These are phyloP conservation scores for Dendrolimus pini DNA, from an alignment of 2,888 invertebrate species.

Conservation along the genomic window DNA sequence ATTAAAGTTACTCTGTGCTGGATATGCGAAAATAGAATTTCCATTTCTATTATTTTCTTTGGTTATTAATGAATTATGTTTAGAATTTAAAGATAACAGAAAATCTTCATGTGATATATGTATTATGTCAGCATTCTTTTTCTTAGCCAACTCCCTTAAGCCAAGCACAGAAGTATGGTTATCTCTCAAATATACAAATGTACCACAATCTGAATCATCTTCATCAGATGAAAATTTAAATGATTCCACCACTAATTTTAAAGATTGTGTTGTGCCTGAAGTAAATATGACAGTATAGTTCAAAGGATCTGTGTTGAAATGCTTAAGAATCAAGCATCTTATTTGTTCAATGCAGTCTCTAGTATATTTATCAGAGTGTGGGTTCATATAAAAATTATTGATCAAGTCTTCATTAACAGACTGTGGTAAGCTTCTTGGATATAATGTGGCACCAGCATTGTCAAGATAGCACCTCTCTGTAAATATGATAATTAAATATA, in stretches of 20 bases:
- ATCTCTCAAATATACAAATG: slow-evolving; percentile 89
- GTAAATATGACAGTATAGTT: slow-evolving; percentile 95
- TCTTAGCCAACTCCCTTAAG: slow-evolving; percentile 85
- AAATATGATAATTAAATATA: not conserved
- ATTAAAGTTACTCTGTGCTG: slow-evolving; percentile 97
- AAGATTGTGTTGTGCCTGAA: slow-evolving; percentile 91
- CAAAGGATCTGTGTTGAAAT: slow-evolving; percentile 87
- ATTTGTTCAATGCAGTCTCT: slow-evolving; percentile 90
- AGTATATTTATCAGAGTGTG: slow-evolving; percentile 91
- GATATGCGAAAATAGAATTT: slow-evolving; percentile 84
- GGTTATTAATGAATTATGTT: slow-evolving; percentile 11
- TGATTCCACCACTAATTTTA: slow-evolving; percentile 89
- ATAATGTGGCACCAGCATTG: slow-evolving; percentile 91
- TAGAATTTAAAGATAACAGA: slow-evolving; percentile 40
- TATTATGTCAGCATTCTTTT: slow-evolving; percentile 70
- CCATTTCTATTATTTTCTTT: slow-evolving; percentile 32
- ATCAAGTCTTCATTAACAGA: slow-evolving; percentile 80
- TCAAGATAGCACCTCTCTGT: slow-evolving; percentile 88
- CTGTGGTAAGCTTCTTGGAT: slow-evolving; percentile 84
- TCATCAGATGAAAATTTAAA: slow-evolving; percentile 78
- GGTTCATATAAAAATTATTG: slow-evolving; percentile 90
- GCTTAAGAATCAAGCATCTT: slow-evolving; percentile 87
- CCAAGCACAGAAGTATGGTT: slow-evolving; percentile 98
- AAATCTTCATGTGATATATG: slow-evolving; percentile 78
- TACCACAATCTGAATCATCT: slow-evolving; percentile 58